Conservation (phyloP, 1,140 invertebrate species). For the Ips typographus region DNA sequence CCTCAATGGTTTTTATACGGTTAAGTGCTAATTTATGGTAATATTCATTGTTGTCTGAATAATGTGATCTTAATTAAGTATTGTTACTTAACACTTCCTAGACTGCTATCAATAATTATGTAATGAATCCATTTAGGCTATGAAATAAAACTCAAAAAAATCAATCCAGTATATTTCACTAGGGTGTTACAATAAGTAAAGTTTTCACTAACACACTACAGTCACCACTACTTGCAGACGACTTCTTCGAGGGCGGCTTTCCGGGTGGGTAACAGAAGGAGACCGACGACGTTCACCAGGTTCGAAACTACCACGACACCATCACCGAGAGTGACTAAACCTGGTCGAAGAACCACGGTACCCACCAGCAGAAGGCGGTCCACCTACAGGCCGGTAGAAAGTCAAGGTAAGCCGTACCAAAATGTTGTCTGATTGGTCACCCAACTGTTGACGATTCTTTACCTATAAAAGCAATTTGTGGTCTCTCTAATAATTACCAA, state of each 20-base stretch:
- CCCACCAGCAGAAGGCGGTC: constrained; percentile 29
- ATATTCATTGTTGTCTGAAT: too few species aligned
- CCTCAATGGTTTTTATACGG: too few species aligned
- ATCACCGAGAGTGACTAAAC: constrained; percentile 38
- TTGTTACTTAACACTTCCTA: too few species aligned
- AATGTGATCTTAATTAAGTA: too few species aligned
- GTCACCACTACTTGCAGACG: too few species aligned
- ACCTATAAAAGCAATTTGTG: neutral
- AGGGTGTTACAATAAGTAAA: too few species aligned
- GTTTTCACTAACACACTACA: too few species aligned
- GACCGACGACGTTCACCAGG: constrained; percentile 5
- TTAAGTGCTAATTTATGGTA: too few species aligned
- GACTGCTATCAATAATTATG: too few species aligned
- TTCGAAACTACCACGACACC: constrained; percentile 31
- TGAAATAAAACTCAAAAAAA: too few species aligned
- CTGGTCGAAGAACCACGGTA: constrained; percentile 37
- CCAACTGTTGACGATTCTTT: neutral
- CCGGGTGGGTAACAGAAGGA: constrained; percentile 35
- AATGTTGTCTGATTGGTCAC: neutral
- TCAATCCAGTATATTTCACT: too few species aligned
- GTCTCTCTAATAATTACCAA: neutral
- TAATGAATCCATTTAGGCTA: too few species aligned
- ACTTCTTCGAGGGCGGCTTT: constrained; percentile 2
- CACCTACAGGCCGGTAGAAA: constrained; percentile 40
- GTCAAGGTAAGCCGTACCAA: constrained; percentile 41